These are phyloP conservation scores for Dasyurus viverrinus DNA, from an alignment of 2,113 vertebrate species.

Conservation along the genomic window DNA sequence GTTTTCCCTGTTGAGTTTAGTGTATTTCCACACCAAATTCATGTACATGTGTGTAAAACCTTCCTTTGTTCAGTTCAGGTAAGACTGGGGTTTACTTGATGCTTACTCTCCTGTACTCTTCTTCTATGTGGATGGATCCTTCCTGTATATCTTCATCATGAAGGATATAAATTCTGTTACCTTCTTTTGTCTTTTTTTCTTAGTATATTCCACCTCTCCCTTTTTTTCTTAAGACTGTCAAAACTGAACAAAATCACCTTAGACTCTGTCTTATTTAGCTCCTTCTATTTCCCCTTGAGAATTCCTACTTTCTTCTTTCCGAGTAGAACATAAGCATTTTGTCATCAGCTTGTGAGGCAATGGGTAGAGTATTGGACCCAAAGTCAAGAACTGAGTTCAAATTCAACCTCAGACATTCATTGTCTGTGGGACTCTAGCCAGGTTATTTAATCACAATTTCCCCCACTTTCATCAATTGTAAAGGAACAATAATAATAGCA, in stretches of 20 bases:
- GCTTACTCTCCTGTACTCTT: not conserved
- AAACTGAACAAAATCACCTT: not conserved
- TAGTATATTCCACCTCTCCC: too few species aligned
- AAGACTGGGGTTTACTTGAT: not conserved
- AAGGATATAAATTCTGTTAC: not conserved
- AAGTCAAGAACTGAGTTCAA: too few species aligned
- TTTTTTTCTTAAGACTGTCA: not conserved
- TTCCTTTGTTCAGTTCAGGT: not conserved
- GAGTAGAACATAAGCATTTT: not conserved
- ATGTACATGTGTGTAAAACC: not conserved
- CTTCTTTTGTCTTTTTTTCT: too few species aligned
- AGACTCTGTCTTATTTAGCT: too few species aligned
- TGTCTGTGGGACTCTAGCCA: too few species aligned
- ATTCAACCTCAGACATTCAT: too few species aligned
- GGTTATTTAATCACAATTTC: too few species aligned
- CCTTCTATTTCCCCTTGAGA: not conserved
- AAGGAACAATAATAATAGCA: too few species aligned
- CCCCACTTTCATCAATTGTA: too few species aligned
- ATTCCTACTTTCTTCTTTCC: not conserved
- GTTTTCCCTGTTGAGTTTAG: too few species aligned
- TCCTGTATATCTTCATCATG: not conserved
- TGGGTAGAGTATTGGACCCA: too few species aligned
- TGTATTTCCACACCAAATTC: too few species aligned
- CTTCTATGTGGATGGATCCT: not conserved
- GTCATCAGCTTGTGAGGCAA: not conserved